Base-by-base conservation (phyloP, 2,797 vertebrate genomes). In the Gambelia wislizenii region DNA sequence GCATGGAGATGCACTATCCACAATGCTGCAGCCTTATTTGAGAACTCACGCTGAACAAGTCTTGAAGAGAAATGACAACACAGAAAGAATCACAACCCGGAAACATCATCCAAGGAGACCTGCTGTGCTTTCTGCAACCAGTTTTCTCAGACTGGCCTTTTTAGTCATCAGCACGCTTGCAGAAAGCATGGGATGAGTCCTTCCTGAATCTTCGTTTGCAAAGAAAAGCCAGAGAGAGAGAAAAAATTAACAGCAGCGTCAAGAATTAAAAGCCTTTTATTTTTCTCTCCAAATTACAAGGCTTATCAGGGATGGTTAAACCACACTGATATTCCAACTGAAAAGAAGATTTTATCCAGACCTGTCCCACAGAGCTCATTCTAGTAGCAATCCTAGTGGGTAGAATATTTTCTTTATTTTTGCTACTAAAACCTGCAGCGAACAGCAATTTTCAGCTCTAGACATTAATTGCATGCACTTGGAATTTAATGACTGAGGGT, bases 401-500 rank as follows among this genome's bases (percentile, higher is more conserved):
- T 64, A 90, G 74, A 90, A 90, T 83, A 14, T 16, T 12, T 20
- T 83, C 67, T 82, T 88, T 76, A 47, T n/a, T 81, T 67, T 54
- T 84, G 47, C 69, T 75, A 69, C 86, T 85, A 69, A n/a, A 0
- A 1, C 54, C 54, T 70, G 82, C 27, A 87, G 82, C n/a, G 61
- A 88, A 76, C 27, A 86, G 49, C 25, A 54, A 72, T 72, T 61
- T 81, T 72, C 84, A 59, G 8, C 25, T 39, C 76, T 83, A 83
- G 27, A 89, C 84, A 84, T 59, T 88, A 83, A 77, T 82, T 44
- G 80, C 2, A 61, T 88, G 30, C 61, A 30, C 1, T 0, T 18
- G 44, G 30, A 25, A 92, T 86, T 91, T 89, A 86, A 52, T 85
- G 70, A 85, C 89, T 44, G 77, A 87, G n/a, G 27, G 61, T 84